Evolutionary conservation across 2,113 vertebrate genomes (phyloP), one percentile per base, ranked within the genome.

Genomic region (Sardina pilchardus): DNA sequence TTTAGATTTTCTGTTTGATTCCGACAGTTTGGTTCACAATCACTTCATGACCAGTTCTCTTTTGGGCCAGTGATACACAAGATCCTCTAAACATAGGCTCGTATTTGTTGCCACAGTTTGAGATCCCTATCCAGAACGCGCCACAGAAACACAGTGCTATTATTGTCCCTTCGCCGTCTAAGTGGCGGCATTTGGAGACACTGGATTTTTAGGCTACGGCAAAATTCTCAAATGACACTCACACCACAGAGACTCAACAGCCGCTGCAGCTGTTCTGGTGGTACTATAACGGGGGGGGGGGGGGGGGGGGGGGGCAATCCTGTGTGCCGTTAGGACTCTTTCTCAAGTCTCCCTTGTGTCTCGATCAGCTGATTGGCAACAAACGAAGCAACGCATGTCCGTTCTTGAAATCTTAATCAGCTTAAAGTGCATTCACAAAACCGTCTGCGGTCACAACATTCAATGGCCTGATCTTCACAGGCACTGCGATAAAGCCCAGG

Each of bases 191-290:
- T 5, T 63, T n/a, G 56, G 1, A 71, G n/a, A 71, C 63, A 9
- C 63, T 14, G 9, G 26, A 26, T 30, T 14, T 71, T 71, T 71
- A 14, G 63, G 63, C 3, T 71, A 71, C 12, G 71, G 36, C 71
- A 71, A 30, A 63, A 30, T 63, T 71, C 63, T 30, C 71, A 78
- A 34, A 71, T 71, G 71, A 39, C 71, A 75, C 36, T 75, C 71
- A 75, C 36, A 34, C 63, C 63, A 71, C 63, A 39, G 14, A 0
- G 16, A 12, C 30, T 16, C 12, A 24, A 21, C 56, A 59, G 56
- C 12, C 16, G n/a, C n/a, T 56, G 26, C 63, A 71, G 63, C 63
- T 71, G 63, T 71, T 71, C 71, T 78, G 30, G 30, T 78, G 71
- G 30, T 78, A 34, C 71, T 17, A 78, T 2, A 78, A 34, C 1